Base-by-base conservation (phyloP, 2,797 vertebrate species). In the Lutjanus argentimaculatus region DNA sequence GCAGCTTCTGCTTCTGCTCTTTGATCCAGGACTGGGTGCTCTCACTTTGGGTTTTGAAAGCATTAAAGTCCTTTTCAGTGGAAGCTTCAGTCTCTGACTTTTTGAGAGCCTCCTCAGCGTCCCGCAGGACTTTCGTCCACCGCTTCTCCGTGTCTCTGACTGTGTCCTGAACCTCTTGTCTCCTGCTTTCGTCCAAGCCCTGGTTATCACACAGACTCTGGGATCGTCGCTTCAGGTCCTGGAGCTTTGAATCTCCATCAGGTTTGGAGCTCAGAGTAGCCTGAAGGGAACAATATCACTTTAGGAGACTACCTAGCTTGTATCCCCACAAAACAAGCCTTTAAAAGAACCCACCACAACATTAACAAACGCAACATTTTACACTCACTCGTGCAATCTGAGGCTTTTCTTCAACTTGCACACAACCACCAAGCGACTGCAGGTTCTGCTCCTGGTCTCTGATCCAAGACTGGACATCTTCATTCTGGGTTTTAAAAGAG, bases 381-480 rank as follows among this genome's bases (percentile, higher is more conserved):
- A 19, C 67, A 87, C 91, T 87, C 69, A 98, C 98, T 91, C 96
- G 94, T 52, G 95, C 88, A 57, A 88, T 90, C 71, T 90, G 84
- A 22, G 92, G 88, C 84, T 88, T 94, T 88, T 96, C 89, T 0
- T 95, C 93, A 13, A 84, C 72, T 0, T 93, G 92, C 51, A 87
- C 77, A 10, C 77, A 76, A 16, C 89, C 92, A 15, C 67, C 85
- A 73, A 96, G 56, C 69, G 92, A 88, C 80, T 85, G 84, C 42
- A 97, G 78, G 17, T 89, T 90, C 40, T 94, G 92, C 74, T 95
- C 91, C 17, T 95, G 95, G 25, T 93, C 95, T 82, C 84, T 91
- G 72, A 98, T 94, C 94, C 96, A 98, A 21, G 86, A 90, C 85
- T 93, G 93, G n/a, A 94, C 77, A 14, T 84, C 89, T 52, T 92